These are phyloP conservation scores for Lithophane semibrunnea DNA, from an alignment of 2,888 invertebrate genomes.

Conservation along the genomic window DNA sequence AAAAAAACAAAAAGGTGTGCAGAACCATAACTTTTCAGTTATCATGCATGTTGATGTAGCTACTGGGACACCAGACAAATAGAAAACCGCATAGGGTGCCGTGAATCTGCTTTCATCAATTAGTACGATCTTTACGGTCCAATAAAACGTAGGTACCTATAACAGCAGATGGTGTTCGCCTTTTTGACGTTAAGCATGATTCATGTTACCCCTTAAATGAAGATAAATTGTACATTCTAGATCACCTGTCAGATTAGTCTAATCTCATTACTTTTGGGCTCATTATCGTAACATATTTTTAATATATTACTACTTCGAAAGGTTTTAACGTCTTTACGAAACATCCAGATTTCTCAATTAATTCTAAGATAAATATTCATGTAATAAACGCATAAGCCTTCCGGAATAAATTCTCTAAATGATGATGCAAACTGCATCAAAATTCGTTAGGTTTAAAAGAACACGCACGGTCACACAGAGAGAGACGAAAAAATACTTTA, in stretches of 20 bases:
- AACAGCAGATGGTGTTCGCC: background rate
- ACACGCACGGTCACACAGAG: too few relatives aligned
- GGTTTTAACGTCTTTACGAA: background rate
- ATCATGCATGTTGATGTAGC: background rate
- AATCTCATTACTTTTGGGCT: background rate
- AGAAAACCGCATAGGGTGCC: background rate
- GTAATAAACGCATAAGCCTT: too few relatives aligned
- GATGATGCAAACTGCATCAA: background rate
- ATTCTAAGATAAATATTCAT: background rate
- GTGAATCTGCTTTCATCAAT: background rate
- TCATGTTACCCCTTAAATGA: background rate
- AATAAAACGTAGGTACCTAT: background rate
- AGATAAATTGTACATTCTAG: background rate
- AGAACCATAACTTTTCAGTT: background rate
- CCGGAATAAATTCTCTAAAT: too few relatives aligned
- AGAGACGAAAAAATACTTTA: background rate
- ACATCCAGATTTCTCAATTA: background rate
- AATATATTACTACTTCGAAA: background rate
- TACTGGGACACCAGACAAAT: too few relatives aligned
- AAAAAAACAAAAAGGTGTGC: background rate
- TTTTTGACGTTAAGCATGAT: background rate
- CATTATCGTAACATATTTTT: background rate
- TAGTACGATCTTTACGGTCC: background rate
- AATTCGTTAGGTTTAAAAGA: background rate
- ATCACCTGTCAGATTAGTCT: background rate